Evolutionary conservation across 1,140 invertebrate species (phyloP).

Genomic region (Bombyx mori): ASM3026992v2 NC_085109.1:8767501-8768000

Average conservation of each 20-base stretch:
- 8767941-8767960: conserved; percentile 12
- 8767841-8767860: conserved; percentile 3
- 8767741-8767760: conserved; percentile 37
- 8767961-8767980: conserved; percentile 12
- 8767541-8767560: conserved; percentile 39
- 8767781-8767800: conserved; percentile 46
- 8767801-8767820: conserved; percentile 50
- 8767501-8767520: conserved; percentile 58
- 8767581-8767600: conserved; percentile 42
- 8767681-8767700: conserved; percentile 44
- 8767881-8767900: conserved; percentile 17
- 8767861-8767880: conserved; percentile 35
- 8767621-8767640: conserved; percentile 51
- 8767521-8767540: conserved; percentile 62
- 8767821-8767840: conserved; percentile 8
- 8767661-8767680: conserved; percentile 35
- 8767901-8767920: conserved; percentile 16
- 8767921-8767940: conserved; percentile 19
- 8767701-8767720: conserved; percentile 25
- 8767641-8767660: conserved; percentile 57
- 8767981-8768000: conserved; percentile 15
- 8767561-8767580: conserved; percentile 63
- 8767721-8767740: conserved; percentile 18
- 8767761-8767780: conserved; percentile 30
- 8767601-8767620: conserved; percentile 62